Evolutionary conservation across 2,888 invertebrate species (phyloP).

Genomic region (Lasioglossum marginatum): DNA sequence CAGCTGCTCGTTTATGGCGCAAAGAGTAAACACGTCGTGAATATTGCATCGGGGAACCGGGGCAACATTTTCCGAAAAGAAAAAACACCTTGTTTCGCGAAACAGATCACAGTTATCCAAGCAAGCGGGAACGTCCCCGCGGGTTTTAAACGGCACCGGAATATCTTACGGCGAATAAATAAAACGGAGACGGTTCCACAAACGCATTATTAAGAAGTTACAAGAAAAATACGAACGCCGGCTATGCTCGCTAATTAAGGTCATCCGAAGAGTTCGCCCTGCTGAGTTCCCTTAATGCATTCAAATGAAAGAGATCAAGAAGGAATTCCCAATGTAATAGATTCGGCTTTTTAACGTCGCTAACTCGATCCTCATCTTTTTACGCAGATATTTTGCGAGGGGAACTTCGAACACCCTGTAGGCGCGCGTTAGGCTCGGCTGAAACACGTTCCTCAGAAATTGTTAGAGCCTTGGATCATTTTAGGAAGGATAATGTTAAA

Average conservation of each 20-base stretch:
- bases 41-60: constrained; percentile 29
- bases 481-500: too few species aligned
- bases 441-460: too few species aligned
- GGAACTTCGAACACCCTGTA: background rate
- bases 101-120: background rate
- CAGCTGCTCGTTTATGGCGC: constrained; percentile 49
- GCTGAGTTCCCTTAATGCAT: background rate
- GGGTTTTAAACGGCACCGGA: background rate
- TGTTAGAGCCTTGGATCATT: too few species aligned
- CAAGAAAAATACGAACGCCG: background rate
- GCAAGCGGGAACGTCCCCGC: background rate
- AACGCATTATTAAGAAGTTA: background rate
- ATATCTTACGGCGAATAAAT: constrained; percentile 7
- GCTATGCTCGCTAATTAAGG: background rate
- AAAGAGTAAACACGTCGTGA: constrained; percentile 31
- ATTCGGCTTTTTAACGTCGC: background rate
- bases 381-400: background rate
- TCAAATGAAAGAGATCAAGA: background rate
- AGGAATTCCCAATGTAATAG: background rate
- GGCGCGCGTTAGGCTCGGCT: background rate
- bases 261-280: background rate
- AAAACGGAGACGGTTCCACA: background rate
- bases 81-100: background rate
- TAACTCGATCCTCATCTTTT: background rate
- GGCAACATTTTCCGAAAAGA: background rate